Evolutionary conservation across 2,888 invertebrate genomes (phyloP), one percentile per base, ranked within the genome.

Genomic region (Bruchidius siliquastri): DNA sequence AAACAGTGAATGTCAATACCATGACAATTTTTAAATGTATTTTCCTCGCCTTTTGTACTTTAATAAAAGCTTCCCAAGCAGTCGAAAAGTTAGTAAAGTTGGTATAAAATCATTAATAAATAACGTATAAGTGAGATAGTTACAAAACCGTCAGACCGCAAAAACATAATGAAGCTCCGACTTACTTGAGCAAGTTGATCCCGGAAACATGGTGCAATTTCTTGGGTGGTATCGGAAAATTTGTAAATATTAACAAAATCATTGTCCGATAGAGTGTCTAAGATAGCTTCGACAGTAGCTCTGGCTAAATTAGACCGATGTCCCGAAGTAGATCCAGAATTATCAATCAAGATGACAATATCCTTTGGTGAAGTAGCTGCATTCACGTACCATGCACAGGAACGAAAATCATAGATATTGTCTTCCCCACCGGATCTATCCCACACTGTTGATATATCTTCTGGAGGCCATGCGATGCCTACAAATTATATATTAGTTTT

Each of bases 361-460:
- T 99, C 99, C 87, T 99, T 99, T 0, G 99, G 97, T 75, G 97
- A 97, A 6, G 97, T 97, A 20, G 98, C 98, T 0, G 98, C 98
- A 81, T 96, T 95, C 18, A 99, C 95, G 87, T 98, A 99, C 98
- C 98, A 98, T 82, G 95, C 93, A 69, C 96, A 93, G 18, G 95
- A 92, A 66, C 98, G 92, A 84, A 97, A 98, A 88, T 99, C 99
- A 88, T 97, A 97, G 82, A 98, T 92, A 78, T 92, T 91, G 74
- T 94, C 91, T 79, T 91, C 94, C 84, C 93, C 95, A 82, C 93
- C 89, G 72, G 95, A 93, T 79, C 92, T 91, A 72, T 92, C 91
- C 81, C 86, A 85, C 68, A 87, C 85, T 30, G 86, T 86, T 13
- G 87, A 86, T 77, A 86, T 84, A 80, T 93, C 93, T 86, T 93